Evolutionary conservation across 2,888 invertebrate genomes (phyloP), one percentile per base, ranked within the genome.

Genomic region (Aphodius granarius): DNA sequence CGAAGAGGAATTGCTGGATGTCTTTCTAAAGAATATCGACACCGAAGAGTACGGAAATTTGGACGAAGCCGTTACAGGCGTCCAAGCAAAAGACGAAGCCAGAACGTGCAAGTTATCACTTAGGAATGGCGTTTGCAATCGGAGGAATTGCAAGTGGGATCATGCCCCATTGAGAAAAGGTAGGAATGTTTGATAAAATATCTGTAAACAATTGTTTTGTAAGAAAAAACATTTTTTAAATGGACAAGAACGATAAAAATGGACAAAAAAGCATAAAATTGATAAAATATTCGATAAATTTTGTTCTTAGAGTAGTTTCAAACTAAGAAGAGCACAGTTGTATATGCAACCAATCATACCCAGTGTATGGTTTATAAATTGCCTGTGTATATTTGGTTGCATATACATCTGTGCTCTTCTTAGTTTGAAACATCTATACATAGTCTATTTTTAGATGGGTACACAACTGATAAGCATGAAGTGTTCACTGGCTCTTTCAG

Each of bases 61-160:
- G 23, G 74, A 76, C 63, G 23, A 72, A 68, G 76, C 76, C 3
- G 18, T 76, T 72, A 18, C 64, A 18, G 43, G 73, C 5, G 72
- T 74, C 15, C 74, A 43, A 72, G 76, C 76, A 3, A 74, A 17
- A 4, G 76, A 76, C 18, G 74, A 76, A 70, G 74, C 74, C 1
- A 72, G 76, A 63, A 76, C 63, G n/a, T 76, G 76, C 70, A 68
- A 68, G 63, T 15, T 66, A 23, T 17, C 43, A 1, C 19, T 43
- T 0, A 71, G 65, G 5, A 23, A 74, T 43, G 76, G 76, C 2
- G 72, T 66, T 6, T 76, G 76, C 62, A 76, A 76, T 20, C 71
- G 74, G 15, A 63, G 23, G 21, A 72, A 65, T 15, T 76, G 76
- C 20, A 72, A 64, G 63, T 21, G 74, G 0, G 76, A 76, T 17